These are phyloP conservation scores for Unio delphinus DNA, from an alignment of 2,888 invertebrate species.

Conservation along the genomic window DNA sequence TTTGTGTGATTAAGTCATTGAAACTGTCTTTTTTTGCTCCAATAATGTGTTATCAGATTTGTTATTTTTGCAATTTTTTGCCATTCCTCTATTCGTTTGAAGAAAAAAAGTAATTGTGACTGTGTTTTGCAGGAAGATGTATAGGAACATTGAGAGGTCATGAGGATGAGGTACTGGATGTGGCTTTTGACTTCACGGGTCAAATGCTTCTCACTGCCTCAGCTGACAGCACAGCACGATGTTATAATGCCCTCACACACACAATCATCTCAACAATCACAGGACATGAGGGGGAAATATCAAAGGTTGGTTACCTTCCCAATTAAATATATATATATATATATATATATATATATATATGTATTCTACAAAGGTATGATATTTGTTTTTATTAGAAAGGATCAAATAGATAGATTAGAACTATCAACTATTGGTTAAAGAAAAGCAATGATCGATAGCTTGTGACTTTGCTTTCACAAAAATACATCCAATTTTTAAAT, in stretches of 20 bases:
- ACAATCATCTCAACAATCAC: slow-evolving; percentile 65
- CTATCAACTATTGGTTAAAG: too few species aligned
- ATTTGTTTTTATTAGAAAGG: not conserved
- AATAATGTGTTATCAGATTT: too few species aligned
- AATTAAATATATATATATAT: not conserved
- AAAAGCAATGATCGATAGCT: too few species aligned
- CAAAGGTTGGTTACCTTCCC: slow-evolving; percentile 58
- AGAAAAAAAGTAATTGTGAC: too few species aligned
- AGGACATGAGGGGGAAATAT: slow-evolving; percentile 72
- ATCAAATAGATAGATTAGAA: not conserved
- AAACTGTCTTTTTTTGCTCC: too few species aligned
- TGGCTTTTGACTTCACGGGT: slow-evolving; percentile 84
- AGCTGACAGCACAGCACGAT: slow-evolving; percentile 82
- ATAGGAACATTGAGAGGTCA: slow-evolving; percentile 69
- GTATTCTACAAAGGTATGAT: not conserved
- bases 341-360: too few species aligned
- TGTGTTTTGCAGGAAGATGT: slow-evolving; percentile 52
- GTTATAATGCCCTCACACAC: slow-evolving; percentile 78
- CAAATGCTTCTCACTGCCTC: slow-evolving; percentile 82
- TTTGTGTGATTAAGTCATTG: too few species aligned
- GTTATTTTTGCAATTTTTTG: too few species aligned
- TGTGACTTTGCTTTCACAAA: too few species aligned
- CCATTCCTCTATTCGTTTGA: too few species aligned
- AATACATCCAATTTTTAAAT: too few species aligned
- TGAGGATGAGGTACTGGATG: slow-evolving; percentile 79